Conservation (phyloP, 1,140 invertebrate species). For the Cyphomyrmex costatus region DNA sequence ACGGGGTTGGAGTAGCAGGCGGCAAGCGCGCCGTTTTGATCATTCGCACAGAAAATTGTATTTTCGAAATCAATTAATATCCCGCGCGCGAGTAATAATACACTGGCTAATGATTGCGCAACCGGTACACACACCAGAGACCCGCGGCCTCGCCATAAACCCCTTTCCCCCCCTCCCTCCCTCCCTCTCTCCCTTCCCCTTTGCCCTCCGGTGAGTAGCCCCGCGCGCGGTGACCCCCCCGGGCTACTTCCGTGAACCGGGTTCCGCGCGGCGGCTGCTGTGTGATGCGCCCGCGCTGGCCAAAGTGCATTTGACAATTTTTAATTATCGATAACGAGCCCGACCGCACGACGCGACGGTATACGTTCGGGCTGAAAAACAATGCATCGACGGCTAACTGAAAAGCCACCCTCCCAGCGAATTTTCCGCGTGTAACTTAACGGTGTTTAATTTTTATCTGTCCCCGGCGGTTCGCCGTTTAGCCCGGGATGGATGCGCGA, state of each 20-base stretch:
- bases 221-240: conserved; percentile 70
- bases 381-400: conserved; percentile 70
- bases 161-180: background rate
- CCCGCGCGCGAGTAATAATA: conserved; percentile 85
- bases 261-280: conserved; percentile 74
- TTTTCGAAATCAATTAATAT: conserved; percentile 86
- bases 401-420: conserved; percentile 57
- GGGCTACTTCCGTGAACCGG: conserved; percentile 79
- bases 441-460: conserved; percentile 47
- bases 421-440: conserved; percentile 52
- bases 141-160: conserved; percentile 40
- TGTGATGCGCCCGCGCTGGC: conserved; percentile 69
- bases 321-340: conserved; percentile 83
- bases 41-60: conserved; percentile 86
- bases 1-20: conserved; percentile 8
- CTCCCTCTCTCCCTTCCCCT: background rate
- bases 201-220: conserved; percentile 65
- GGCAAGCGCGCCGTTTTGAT: conserved; percentile 82
- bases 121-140: conserved; percentile 55
- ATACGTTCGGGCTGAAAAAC: conserved; percentile 66
- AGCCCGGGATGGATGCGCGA: conserved; percentile 30
- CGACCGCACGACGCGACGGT: conserved; percentile 60
- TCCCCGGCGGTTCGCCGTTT: conserved; percentile 46
- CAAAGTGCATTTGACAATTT: conserved; percentile 86
- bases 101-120: conserved; percentile 83